Evolutionary conservation across 2,888 invertebrate genomes (phyloP), one percentile per base, ranked within the genome.

Genomic region (Parnassius apollo): DNA sequence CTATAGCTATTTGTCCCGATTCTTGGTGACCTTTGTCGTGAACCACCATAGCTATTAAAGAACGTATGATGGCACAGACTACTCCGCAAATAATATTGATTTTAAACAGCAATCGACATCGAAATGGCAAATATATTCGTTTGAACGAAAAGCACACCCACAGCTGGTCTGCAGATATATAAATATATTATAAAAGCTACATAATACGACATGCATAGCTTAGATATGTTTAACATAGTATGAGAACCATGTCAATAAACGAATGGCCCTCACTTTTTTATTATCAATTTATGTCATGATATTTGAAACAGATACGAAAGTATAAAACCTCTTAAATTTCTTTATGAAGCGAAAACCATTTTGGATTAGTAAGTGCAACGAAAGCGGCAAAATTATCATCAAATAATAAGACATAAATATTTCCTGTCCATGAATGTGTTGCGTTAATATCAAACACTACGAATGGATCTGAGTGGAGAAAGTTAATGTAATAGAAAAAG

Each of bases 371-470:
- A 85, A 69, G 85, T 85, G 86, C 83, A 74, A 76, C 69, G 18
- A 13, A 80, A 85, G 78, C 80, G 67, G 59, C 65, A 13, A 70
- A 74, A 73, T 74, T 64, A 66, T 67, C 67, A 66, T 69, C 65
- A 65, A 72, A 73, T 69, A 69, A 66, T 65, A 67, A 71, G 66
- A 70, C 68, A 70, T 71, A 71, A 66, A 66, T 69, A 75, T 80
- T 82, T 81, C 89, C 88, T 82, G 81, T 86, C 90, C 90, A 91
- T 88, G 91, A 89, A 84, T 82, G 88, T 88, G 85, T 85, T 82
- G 83, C 82, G 83, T 85, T 83, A 85, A 73, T 71, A 51, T 52
- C 46, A 46, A 59, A 52, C 42, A 44, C 61, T 61, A 61, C 55
- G 9, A 25, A 62, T 65, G 50, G 48, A 42, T 58, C 12, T 42